phyloP scores from a whole-genome alignment of 2,888 invertebrate species.

The Idaea dimidiata region DNA sequence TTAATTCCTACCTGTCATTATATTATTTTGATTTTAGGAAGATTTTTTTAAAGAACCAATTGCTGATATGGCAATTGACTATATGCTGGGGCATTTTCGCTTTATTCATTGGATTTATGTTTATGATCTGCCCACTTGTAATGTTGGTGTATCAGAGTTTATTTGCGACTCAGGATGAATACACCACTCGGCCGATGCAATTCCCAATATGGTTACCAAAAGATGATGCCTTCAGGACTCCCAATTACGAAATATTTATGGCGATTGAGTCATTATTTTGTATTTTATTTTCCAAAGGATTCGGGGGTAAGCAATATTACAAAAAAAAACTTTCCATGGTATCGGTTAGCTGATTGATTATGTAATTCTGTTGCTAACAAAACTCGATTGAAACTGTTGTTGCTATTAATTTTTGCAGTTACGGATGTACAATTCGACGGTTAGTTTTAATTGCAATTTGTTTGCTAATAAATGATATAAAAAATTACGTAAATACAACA shows the following conservation, averaged over 20 bases:
- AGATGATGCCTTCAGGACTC: constrained; percentile 57
- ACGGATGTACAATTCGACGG: too few relatives aligned
- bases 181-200: constrained; percentile 47
- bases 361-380: too few relatives aligned
- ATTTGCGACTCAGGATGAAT: constrained; percentile 47
- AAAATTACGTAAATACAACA: too few relatives aligned
- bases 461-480: too few relatives aligned
- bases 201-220: constrained; percentile 61
- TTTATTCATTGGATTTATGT: constrained; percentile 27
- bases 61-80: constrained; percentile 55
- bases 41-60: constrained; percentile 50
- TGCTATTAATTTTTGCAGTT: too few relatives aligned
- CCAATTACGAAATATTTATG: constrained; percentile 59
- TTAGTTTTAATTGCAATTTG: too few relatives aligned
- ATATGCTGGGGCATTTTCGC: constrained; percentile 43
- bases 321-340: constrained; percentile 10
- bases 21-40: constrained; percentile 41
- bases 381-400: too few relatives aligned
- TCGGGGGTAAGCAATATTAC: constrained; percentile 44
- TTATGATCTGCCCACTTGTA: constrained; percentile 34
- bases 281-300: constrained; percentile 40
- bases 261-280: constrained; percentile 29
- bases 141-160: constrained; percentile 46
- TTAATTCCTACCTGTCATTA: background rate
- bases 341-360: too few relatives aligned